Evolutionary conservation across 1,140 invertebrate species (phyloP), one percentile per base, ranked within the genome.

Genomic region (Diuraphis noxia): DNA sequence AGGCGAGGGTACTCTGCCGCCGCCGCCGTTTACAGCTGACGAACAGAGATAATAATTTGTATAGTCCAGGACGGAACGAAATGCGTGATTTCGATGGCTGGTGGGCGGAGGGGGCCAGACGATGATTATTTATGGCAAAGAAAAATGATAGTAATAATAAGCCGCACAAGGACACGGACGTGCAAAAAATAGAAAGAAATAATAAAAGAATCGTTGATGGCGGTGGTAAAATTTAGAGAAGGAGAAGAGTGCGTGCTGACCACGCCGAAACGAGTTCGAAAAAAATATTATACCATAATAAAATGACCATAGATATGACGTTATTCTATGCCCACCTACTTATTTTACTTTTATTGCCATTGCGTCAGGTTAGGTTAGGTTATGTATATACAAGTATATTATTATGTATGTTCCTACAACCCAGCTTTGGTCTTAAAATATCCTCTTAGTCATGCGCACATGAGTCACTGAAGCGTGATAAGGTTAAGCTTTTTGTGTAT

Each of bases 1-100:
- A 43, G 81, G 25, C 92, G 85, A 92, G 91, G n/a, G 84, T 41
- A n/a, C 6, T 38, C 43, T 2, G 30, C 40, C 84, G 43, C 84
- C n/a, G 82, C 8, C 84, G 52, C 4, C 49, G 49, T 41, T 88
- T 88, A 88, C 86, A 88, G 86, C 86, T 88, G 86, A 88, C 86
- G 86, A 38, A 56, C 36, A 13, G 34, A 30, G 49, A 88, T 49
- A 52, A 63, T 72, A 72, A 72, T n/a, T 30, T n/a, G n/a, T 72
- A 41, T 88, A 34, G 87, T 38, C 5, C 36, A 9, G 36, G 52
- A 88, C 23, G 25, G 30, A 90, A 77, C 88, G 30, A 72, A 72
- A 72, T 13, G 30, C 9, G 63, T 3, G 56, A 63, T 41, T 88
- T 30, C 52, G 25, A 13, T 13, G 52, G 13, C 1, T 36, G 86